Evolutionary conservation across 2,888 invertebrate genomes (phyloP).

Genomic region (Physocephala rufipes): DNA sequence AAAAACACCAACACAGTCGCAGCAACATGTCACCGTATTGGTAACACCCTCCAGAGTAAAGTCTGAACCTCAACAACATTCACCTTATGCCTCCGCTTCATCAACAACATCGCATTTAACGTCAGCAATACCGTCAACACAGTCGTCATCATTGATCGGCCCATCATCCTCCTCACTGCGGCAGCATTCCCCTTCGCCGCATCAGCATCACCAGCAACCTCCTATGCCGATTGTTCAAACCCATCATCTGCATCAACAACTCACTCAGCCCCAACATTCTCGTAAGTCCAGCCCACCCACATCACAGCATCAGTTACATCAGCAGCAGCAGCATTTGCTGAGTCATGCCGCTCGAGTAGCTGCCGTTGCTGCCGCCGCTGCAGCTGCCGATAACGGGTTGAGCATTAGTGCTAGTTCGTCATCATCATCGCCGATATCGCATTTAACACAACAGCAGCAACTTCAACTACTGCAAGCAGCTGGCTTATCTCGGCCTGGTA

Average conservation of each 20-base stretch:
- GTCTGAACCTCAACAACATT: conserved; percentile 55
- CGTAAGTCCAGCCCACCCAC: conserved; percentile 59
- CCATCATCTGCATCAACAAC: conserved; percentile 61
- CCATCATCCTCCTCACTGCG: conserved; percentile 52
- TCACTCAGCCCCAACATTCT: conserved; percentile 57
- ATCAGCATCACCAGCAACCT: conserved; percentile 49
- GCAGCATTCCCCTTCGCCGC: conserved; percentile 43
- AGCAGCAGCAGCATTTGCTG: conserved; percentile 53
- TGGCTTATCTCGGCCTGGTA: conserved; percentile 53
- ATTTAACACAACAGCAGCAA: conserved; percentile 62
- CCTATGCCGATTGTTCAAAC: conserved; percentile 58
- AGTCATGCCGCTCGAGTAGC: conserved; percentile 60
- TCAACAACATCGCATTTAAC: conserved; percentile 44
- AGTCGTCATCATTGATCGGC: conserved; percentile 47
- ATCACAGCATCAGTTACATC: conserved; percentile 49
- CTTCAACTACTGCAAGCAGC: conserved; percentile 62
- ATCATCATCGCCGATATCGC: conserved; percentile 57
- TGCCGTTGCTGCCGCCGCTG: conserved; percentile 64
- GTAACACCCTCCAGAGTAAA: conserved; percentile 68
- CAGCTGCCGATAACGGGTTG: conserved; percentile 46
- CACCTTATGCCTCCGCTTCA: conserved; percentile 44
- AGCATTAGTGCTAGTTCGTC: conserved; percentile 45
- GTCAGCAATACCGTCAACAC: conserved; percentile 40
- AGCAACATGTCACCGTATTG: conserved; percentile 67
- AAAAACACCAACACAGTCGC: conserved; percentile 56